These are phyloP conservation scores for Eilema caniola DNA, from an alignment of 2,888 invertebrate genomes.

Conservation along the genomic window DNA sequence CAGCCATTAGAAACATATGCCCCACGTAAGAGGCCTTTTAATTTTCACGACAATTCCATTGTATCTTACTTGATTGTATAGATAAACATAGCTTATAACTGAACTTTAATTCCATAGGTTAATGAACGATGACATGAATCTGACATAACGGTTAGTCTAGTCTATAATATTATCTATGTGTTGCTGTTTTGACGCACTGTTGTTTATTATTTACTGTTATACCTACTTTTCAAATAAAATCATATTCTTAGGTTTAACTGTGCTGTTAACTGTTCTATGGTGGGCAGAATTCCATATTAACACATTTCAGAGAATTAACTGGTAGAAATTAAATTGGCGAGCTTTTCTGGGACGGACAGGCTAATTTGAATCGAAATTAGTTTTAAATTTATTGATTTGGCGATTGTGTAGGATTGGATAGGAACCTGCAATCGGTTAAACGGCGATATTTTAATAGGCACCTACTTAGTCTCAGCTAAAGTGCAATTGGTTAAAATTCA, in stretches of 20 bases:
- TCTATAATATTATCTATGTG: not conserved
- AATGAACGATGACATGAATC: not conserved
- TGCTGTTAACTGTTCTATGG: not conserved
- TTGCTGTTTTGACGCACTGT: constrained; percentile 12
- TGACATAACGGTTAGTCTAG: constrained; percentile 5
- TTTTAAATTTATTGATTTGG: not conserved
- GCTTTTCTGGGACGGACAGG: not conserved
- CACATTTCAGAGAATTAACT: not conserved
- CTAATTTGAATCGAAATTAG: not conserved
- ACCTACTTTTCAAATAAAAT: constrained; percentile 1
- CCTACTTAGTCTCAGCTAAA: too few species aligned
- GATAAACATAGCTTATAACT: not conserved
- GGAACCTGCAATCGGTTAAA: too few species aligned
- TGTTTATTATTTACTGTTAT: constrained; percentile 15
- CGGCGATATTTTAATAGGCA: not conserved
- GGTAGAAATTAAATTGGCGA: not conserved
- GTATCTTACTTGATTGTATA: not conserved
- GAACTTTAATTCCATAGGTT: constrained; percentile 1
- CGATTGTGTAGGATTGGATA: not conserved
- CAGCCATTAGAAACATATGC: too few species aligned
- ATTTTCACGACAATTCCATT: not conserved
- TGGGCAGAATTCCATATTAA: not conserved
- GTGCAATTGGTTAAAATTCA: too few species aligned
- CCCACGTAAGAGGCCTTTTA: not conserved
- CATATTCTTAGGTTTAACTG: not conserved